Evolutionary conservation across 1,140 invertebrate genomes (phyloP).

Genomic region (Monomorium pharaonis): DNA sequence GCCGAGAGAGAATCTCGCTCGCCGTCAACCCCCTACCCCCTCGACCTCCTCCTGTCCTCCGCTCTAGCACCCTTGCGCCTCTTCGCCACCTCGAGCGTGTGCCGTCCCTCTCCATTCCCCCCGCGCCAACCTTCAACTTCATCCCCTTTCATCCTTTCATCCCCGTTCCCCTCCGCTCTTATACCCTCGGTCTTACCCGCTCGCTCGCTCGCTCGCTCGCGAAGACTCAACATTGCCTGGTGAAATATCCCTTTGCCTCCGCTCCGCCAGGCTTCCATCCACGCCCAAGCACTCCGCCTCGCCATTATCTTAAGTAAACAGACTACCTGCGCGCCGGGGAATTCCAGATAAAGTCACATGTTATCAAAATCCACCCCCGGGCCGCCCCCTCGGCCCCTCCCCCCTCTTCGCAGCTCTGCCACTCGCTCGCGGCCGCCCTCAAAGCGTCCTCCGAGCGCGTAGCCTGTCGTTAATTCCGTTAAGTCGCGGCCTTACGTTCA

Average conservation of each 20-base stretch:
- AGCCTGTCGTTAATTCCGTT: conserved; percentile 77
- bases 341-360: conserved; percentile 82
- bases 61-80: conserved; percentile 37
- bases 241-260: conserved; percentile 74
- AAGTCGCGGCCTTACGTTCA: conserved; percentile 73
- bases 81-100: conserved; percentile 52
- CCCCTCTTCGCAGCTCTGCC: conserved; percentile 16
- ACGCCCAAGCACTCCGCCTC: conserved; percentile 71
- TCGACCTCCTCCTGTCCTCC: not conserved
- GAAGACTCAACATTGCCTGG: conserved; percentile 69
- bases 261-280: conserved; percentile 42
- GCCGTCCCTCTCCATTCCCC: conserved; percentile 48
- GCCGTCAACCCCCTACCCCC: conserved; percentile 14
- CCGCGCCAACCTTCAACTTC: conserved; percentile 44
- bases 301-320: conserved; percentile 84
- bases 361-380: conserved; percentile 81
- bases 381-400: conserved; percentile 24
- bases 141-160: conserved; percentile 49
- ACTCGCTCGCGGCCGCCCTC: conserved; percentile 54
- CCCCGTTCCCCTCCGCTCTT: conserved; percentile 47
- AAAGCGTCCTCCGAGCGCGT: conserved; percentile 36
- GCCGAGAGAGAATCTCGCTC: conserved; percentile 77
- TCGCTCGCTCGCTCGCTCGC: conserved; percentile 51
- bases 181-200: conserved; percentile 59
- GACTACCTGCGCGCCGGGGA: conserved; percentile 78